A percentile compares a stretch with the other conserved stretches of the same genome.
Conservation (phyloP, 1,140 invertebrate genomes). For the Acromyrmex heyeri region DNA sequence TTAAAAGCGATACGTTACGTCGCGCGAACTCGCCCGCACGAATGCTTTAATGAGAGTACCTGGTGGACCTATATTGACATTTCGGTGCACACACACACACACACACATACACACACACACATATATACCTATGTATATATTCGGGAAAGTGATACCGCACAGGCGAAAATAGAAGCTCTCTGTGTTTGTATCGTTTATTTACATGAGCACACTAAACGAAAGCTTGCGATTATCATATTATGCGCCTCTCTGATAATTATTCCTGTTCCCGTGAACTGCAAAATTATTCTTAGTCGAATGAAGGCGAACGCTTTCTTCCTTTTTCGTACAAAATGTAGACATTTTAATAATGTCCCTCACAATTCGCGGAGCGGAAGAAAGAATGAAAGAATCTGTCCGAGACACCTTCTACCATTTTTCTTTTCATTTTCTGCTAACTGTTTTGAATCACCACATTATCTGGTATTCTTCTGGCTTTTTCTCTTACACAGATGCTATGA, state of each 20-base stretch:
- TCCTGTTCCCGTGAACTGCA: neutral
- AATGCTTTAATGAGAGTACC: slow-evolving; percentile 66
- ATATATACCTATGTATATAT: neutral
- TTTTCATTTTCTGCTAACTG: neutral
- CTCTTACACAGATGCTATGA: neutral
- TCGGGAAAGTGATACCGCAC: neutral
- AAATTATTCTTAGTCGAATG: neutral
- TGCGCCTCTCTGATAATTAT: slow-evolving; percentile 56
- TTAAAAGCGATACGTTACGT: slow-evolving; percentile 69
- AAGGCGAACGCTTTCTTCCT: neutral
- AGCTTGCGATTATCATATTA: slow-evolving; percentile 54
- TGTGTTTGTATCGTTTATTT: slow-evolving; percentile 64
- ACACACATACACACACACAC: neutral
- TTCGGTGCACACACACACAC: slow-evolving; percentile 22
- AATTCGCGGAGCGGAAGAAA: neutral
- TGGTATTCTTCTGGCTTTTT: neutral
- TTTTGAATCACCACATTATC: neutral
- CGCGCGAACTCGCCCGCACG: slow-evolving; percentile 64
- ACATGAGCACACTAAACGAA: slow-evolving; percentile 51
- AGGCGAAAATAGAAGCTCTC: slow-evolving; percentile 43
- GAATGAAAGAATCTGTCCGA: neutral
- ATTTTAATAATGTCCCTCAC: slow-evolving; percentile 6
- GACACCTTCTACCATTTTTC: neutral
- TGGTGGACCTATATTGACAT: slow-evolving; percentile 67
- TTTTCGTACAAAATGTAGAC: neutral